Base-by-base conservation (phyloP, 1,140 invertebrate species). In the Brachionus rotundiformis region DNA sequence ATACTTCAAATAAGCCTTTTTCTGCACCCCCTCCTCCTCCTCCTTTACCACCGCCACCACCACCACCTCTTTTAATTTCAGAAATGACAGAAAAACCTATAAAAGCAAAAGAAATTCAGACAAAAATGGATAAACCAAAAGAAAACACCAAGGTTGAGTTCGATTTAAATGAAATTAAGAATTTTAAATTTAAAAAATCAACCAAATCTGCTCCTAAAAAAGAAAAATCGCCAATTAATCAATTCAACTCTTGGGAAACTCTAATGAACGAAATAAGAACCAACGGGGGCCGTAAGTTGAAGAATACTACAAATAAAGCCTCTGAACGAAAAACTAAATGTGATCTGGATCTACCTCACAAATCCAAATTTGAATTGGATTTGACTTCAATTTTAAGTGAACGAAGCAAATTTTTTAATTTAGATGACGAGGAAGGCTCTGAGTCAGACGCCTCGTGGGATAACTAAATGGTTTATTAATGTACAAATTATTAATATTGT, bases 371-470 rank as follows among this genome's bases (percentile, higher is more conserved):
- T 27, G 47, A 59, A 79, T 63, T 47, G 47, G 76, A 79, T 59
- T 63, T 79, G 25, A 79, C 33, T 63, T 79, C 54, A 31, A 79
- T 79, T 31, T 25, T 79, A 63, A 63, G 59, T 59, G 44, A 79
- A 63, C 76, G 76, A 54, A 79, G 76, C 36, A 79, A 79, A 63
- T 79, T 79, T 79, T 79, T 79, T 41, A 54, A 79, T 59, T 16
- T 23, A 59, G 76, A 79, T 41, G 76, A 79, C 16, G 76, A 79
- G 13, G 76, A 79, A n/a, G 76, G 41, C n/a, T 73, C 68, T 44
- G 33, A 16, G 10, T 73, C 68, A 25, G 68, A 73, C 10, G 33
- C 68, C 19, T 73, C 68, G 27, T 73, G 68, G 68, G 41, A 44
- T 73, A 41, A 39, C 44, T 73, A 25, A 23, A 73, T 44, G 47